phyloP scores from a whole-genome alignment of 2,888 invertebrate genomes.

The Julus scanicus region DNA sequence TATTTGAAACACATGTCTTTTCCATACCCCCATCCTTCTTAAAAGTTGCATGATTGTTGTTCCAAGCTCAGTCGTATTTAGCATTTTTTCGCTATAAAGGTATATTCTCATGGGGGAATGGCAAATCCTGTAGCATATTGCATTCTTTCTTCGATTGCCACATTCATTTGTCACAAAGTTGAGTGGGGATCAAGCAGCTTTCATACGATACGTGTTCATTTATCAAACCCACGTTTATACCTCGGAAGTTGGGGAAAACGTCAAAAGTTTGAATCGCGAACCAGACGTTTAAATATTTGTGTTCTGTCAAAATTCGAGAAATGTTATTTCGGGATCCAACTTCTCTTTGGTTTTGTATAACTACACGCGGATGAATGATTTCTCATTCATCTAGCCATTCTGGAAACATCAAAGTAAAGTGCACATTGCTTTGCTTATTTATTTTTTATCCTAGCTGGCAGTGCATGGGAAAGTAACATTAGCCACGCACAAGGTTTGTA shows the following conservation, averaged over 20 bases:
- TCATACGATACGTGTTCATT: neutral
- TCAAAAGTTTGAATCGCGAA: neutral
- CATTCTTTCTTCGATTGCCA: slow-evolving; percentile 12
- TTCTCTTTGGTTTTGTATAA: neutral
- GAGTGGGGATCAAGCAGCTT: slow-evolving; percentile 4
- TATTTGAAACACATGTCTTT: neutral
- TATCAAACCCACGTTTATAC: neutral
- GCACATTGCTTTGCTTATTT: neutral
- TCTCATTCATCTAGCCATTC: neutral
- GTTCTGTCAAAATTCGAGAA: slow-evolving; percentile 11
- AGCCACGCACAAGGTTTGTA: neutral
- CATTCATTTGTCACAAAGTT: slow-evolving; percentile 6
- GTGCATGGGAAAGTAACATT: neutral
- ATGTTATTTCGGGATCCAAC: neutral
- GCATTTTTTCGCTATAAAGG: neutral
- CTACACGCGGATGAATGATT: neutral
- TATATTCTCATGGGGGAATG: neutral
- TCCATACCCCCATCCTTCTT: neutral
- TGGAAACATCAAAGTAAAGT: neutral
- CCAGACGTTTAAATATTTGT: slow-evolving; percentile 52
- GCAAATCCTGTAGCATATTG: neutral
- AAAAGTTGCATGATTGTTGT: neutral
- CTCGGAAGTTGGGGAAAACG: neutral
- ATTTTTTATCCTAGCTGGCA: neutral
- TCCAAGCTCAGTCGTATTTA: neutral